Evolutionary conservation across 1,140 invertebrate species (phyloP).

Genomic region (Tetramorium simillimum): DNA sequence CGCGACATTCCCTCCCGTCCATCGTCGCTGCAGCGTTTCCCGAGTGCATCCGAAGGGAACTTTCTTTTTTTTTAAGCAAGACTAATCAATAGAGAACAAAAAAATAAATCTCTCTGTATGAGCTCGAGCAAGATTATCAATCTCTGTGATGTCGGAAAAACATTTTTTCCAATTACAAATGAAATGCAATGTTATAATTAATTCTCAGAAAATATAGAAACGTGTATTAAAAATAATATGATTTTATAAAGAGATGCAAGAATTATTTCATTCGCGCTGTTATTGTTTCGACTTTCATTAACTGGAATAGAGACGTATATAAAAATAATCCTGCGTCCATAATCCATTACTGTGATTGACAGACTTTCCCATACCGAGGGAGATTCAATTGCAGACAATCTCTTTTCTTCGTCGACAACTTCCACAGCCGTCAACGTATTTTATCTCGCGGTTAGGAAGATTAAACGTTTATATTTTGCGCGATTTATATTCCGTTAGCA

Average conservation of each 20-base stretch:
- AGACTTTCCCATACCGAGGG: not conserved
- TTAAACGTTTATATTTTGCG: not conserved
- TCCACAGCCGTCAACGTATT: not conserved
- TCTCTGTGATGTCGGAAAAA: not conserved
- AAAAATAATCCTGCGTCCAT: not conserved
- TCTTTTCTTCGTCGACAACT: not conserved
- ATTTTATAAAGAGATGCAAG: not conserved
- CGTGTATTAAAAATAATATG: not conserved
- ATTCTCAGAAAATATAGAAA: too few species aligned
- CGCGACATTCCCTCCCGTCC: not conserved
- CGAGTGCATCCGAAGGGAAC: not conserved
- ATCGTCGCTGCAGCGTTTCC: not conserved
- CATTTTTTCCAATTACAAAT: not conserved
- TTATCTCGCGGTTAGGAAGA: not conserved
- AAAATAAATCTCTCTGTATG: not conserved
- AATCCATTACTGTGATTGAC: not conserved
- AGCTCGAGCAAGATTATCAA: not conserved
- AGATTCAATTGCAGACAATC: not conserved
- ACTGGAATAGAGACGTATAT: not conserved
- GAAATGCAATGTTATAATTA: not conserved
- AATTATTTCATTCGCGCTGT: not conserved
- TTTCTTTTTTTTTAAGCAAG: not conserved
- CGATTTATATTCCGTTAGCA: not conserved
- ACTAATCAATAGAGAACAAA: constrained; percentile 1
- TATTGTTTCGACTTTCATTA: not conserved